phyloP scores from a whole-genome alignment of 2,797 vertebrate genomes.

The Ibycter americanus region DNA sequence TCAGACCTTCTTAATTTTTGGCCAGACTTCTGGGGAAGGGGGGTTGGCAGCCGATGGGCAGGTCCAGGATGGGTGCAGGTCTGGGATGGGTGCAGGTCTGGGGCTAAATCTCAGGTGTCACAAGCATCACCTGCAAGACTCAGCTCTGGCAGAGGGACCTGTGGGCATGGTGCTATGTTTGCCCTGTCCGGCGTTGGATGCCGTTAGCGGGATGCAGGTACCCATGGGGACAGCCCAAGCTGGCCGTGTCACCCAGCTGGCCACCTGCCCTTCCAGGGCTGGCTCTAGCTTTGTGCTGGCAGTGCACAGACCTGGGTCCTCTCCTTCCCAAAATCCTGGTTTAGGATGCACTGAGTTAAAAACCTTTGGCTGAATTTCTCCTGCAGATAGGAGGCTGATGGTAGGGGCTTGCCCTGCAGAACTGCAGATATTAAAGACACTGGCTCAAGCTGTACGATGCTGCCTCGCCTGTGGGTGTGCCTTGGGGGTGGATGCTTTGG shows the following conservation, averaged over 20 bases:
- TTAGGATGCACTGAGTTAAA: background rate
- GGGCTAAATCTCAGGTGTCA: background rate
- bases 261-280: background rate
- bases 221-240: background rate
- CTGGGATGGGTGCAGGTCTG: no score
- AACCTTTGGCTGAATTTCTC: background rate
- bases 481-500: background rate
- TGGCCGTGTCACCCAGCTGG: background rate
- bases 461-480: background rate
- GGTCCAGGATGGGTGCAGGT: background rate
- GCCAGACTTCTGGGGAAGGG: background rate
- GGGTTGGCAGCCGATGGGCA: background rate
- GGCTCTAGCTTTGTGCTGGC: background rate
- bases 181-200: accelerated
- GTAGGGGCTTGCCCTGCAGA: background rate
- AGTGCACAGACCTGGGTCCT: background rate
- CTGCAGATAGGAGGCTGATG: background rate
- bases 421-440: background rate
- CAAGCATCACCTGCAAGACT: background rate
- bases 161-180: background rate
- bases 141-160: background rate
- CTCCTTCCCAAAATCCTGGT: background rate
- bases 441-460: background rate
- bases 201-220: accelerated
- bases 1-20: background rate